Conservation (phyloP, 2,888 invertebrate species). For the Drosophila mulleri region DNA sequence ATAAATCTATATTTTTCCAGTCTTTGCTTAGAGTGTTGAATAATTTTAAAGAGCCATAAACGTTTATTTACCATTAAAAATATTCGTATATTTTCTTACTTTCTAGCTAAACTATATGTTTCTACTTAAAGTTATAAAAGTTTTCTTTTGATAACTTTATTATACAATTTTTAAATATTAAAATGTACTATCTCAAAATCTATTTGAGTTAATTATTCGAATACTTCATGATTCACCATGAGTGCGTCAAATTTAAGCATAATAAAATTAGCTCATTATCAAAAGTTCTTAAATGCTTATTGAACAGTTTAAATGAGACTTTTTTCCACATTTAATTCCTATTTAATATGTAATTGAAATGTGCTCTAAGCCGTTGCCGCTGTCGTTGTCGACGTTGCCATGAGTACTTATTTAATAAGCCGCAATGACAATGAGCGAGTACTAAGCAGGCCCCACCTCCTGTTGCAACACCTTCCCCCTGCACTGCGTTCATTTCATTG, state of each 20-base stretch:
- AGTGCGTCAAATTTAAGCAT: neutral
- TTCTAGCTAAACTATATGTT: too few relatives aligned
- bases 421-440: conserved; percentile 41
- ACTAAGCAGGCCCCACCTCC: conserved; percentile 25
- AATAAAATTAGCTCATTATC: neutral
- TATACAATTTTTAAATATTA: neutral
- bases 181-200: neutral
- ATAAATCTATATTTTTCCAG: too few relatives aligned
- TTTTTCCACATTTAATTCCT: conserved; percentile 1
- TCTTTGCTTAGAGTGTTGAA: too few relatives aligned
- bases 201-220: neutral
- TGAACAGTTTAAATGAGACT: conserved; percentile 1
- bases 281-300: neutral
- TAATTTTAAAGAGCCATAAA: too few relatives aligned
- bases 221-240: neutral
- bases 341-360: conserved; percentile 40
- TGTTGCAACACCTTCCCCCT: neutral
- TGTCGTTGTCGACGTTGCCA: conserved; percentile 41
- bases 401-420: conserved; percentile 58
- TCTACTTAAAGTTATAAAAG: too few relatives aligned
- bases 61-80: too few relatives aligned
- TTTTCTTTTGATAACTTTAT: too few relatives aligned
- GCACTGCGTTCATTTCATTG: neutral
- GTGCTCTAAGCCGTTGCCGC: conserved; percentile 53
- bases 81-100: too few relatives aligned